Base-by-base conservation (phyloP, 2,113 vertebrate species). In the Nettapus auritus region DNA sequence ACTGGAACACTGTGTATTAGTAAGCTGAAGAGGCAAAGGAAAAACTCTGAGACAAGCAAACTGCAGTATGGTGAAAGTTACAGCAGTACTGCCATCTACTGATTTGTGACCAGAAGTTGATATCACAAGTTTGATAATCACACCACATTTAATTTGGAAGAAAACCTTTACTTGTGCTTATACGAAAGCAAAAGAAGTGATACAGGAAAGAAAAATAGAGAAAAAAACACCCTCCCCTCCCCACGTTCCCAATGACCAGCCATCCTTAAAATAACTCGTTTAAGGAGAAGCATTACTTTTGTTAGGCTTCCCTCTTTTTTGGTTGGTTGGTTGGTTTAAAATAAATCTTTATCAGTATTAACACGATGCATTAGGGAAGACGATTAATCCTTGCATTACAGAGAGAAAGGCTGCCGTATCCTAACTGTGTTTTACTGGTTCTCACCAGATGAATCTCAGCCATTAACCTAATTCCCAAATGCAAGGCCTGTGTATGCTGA, bases 31-130 rank as follows among this genome's bases (percentile, higher is more conserved):
- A 26, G 21, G 40, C 8, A 86, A 60, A 83, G 9, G 11, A 80
- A 29, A 62, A 91, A 76, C 13, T 12, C 25, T 2, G 11, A 66
- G 52, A 31, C 15, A 13, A 20, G 38, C 5, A 48, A 68, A 85
- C 0, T 1, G 8, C 73, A 68, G 19, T 10, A 23, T 28, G 2
- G 11, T 18, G 59, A 93, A 77, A 81, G 33, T 5, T 56, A 4
- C 9, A 38, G 7, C 20, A 42, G 38, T 31, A 66, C 62, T 85
- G 89, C 91, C 96, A 94, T 44, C 84, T 91, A 92, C 42, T 36
- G 94, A 86, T 75, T 4, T 14, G 13, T 19, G 26, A 48, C 13
- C 7, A 20, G 16, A 66, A 88, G 48, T 1, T 22, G 31, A 48
- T 26, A 59, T 59, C 50, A 79, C 5, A 60, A 28, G 63, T 64